phyloP scores from a whole-genome alignment of 1,140 invertebrate genomes.

The Anastrepha obliqua region DNA sequence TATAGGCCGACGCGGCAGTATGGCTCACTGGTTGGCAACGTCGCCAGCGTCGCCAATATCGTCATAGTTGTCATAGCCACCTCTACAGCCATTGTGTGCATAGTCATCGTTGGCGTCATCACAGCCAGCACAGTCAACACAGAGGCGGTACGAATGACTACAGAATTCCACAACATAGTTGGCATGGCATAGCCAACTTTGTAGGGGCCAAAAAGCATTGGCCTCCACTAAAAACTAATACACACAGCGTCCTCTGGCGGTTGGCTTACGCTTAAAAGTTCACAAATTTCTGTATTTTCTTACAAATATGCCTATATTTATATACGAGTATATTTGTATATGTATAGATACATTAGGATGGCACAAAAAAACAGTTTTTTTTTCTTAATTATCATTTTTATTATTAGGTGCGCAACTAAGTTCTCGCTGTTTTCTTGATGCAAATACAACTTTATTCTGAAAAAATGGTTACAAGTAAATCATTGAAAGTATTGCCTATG shows the following conservation, averaged over 20 bases:
- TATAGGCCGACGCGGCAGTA: constrained; percentile 8
- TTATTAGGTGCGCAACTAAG: no score
- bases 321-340: neutral
- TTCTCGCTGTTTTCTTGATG: no score
- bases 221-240: neutral
- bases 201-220: neutral
- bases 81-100: neutral
- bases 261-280: neutral
- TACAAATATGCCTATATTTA: neutral
- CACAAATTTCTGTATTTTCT: neutral
- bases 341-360: no score
- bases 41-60: neutral
- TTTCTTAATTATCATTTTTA: no score
- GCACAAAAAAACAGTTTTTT: no score
- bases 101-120: constrained; percentile 44
- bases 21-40: neutral
- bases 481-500: no score
- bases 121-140: neutral
- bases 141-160: constrained; percentile 25
- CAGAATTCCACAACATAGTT: constrained; percentile 41
- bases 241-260: neutral
- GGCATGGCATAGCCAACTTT: constrained; percentile 1
- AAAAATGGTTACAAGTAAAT: no score
- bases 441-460: no score
- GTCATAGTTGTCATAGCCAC: constrained; percentile 41